Conservation (phyloP, 2,888 invertebrate species). For the Cheilosia soror region DNA sequence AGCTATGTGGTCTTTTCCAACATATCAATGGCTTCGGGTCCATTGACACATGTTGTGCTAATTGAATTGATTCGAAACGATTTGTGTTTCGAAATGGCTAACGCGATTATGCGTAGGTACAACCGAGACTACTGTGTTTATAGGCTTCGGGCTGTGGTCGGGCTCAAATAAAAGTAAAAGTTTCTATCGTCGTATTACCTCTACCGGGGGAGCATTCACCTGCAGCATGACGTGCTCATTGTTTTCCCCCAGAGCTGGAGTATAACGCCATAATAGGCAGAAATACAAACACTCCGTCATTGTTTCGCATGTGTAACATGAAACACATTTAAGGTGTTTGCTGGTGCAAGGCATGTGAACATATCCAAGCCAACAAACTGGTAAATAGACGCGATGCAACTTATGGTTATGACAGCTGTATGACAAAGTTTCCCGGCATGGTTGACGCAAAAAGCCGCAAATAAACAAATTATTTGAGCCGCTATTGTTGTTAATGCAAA, state of each 20-base stretch:
- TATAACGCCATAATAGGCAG: conserved; percentile 16
- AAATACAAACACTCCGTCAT: conserved; percentile 28
- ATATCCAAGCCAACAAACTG: conserved; percentile 44
- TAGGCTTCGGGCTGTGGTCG: conserved; percentile 51
- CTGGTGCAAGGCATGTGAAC: conserved; percentile 48
- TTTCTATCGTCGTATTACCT: conserved; percentile 42
- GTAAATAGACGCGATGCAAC: conserved; percentile 4
- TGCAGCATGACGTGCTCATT: conserved; percentile 27
- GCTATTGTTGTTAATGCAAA: conserved; percentile 61
- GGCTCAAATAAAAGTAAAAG: conserved; percentile 67
- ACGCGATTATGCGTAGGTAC: conserved; percentile 51
- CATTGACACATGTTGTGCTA: conserved; percentile 68
- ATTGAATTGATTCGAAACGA: conserved; percentile 61
- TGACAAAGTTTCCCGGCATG: conserved; percentile 42
- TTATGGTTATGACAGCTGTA: conserved; percentile 14
- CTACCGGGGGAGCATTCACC: conserved; percentile 59
- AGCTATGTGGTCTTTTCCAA: conserved; percentile 12
- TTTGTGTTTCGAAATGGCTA: conserved; percentile 60
- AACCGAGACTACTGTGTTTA: conserved; percentile 32
- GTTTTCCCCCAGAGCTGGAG: conserved; percentile 41
- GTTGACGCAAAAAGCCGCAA: conserved; percentile 26
- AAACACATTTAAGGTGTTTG: conserved; percentile 47
- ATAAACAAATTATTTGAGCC: conserved; percentile 55
- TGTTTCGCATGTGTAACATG: conserved; percentile 41
- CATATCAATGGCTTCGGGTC: conserved; percentile 50